Conservation (phyloP, 2,888 invertebrate genomes). For the Himalopsyche kuldschensis region DNA sequence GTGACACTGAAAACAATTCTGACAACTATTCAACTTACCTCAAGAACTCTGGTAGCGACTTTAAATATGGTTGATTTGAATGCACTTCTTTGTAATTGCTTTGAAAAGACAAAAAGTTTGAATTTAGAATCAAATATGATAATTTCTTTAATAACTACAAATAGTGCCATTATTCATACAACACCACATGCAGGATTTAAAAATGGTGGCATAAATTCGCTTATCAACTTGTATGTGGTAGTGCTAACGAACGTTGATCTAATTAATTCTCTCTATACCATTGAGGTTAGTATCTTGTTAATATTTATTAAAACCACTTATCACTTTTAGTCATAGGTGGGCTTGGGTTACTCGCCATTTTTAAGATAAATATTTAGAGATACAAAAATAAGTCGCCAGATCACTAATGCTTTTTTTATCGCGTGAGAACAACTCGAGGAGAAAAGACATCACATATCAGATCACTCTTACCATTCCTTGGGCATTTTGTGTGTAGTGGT, state of each 20-base stretch:
- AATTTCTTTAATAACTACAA: not conserved
- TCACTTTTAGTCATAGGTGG: too few species aligned
- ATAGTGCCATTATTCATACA: not conserved
- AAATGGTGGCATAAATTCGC: not conserved
- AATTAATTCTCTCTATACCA: not conserved
- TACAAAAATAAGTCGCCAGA: too few species aligned
- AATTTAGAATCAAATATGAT: not conserved
- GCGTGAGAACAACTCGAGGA: too few species aligned
- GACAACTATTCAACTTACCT: not conserved
- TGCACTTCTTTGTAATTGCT: not conserved
- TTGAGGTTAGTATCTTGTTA: not conserved
- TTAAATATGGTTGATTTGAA: not conserved
- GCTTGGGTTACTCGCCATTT: too few species aligned
- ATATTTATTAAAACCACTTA: too few species aligned
- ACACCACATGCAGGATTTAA: not conserved
- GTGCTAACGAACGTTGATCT: not conserved
- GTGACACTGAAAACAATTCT: not conserved
- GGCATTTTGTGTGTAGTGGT: too few species aligned
- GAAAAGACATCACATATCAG: too few species aligned
- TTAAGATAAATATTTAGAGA: too few species aligned
- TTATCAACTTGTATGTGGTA: not conserved
- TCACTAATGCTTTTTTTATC: too few species aligned
- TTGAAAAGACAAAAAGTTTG: not conserved
- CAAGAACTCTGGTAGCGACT: not conserved
- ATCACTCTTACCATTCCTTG: too few species aligned